phyloP scores from a whole-genome alignment of 2,113 vertebrate genomes.

The Spea bombifrons region DNA sequence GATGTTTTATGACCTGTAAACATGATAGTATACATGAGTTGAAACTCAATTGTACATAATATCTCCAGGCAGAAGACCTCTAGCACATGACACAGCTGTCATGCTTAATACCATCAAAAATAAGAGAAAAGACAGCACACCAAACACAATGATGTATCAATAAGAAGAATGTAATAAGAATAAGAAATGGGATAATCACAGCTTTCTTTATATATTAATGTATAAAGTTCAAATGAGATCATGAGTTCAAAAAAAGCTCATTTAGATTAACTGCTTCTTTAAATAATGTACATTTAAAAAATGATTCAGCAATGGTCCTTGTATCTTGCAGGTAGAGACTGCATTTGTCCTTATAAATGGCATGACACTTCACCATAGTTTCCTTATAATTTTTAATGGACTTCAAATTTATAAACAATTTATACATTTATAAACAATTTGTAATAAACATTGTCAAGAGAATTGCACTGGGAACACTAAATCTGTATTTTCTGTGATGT shows the following conservation, averaged over 20 bases:
- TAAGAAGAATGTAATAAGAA: slow-evolving; percentile 16
- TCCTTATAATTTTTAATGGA: too few species aligned
- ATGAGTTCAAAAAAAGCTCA: too few species aligned
- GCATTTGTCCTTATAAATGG: too few species aligned
- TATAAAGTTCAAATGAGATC: background rate
- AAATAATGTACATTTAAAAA: too few species aligned
- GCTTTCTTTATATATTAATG: slow-evolving; percentile 1
- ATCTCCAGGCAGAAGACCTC: slow-evolving; percentile 33
- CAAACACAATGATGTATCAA: slow-evolving; percentile 39
- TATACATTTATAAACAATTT: too few species aligned
- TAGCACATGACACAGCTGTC: slow-evolving; percentile 41
- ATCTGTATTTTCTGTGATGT: too few species aligned
- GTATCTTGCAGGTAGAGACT: too few species aligned
- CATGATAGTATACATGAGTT: slow-evolving; percentile 12
- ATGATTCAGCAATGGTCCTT: too few species aligned
- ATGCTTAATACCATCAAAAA: slow-evolving; percentile 22
- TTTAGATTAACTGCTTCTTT: background rate
- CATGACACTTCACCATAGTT: too few species aligned
- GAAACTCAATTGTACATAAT: slow-evolving; percentile 34
- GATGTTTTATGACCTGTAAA: slow-evolving; percentile 18
- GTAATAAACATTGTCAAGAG: too few species aligned
- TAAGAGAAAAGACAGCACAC: slow-evolving; percentile 44
- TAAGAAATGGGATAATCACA: background rate
- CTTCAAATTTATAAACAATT: too few species aligned
- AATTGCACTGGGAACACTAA: too few species aligned